Evolutionary conservation across 2,113 vertebrate genomes (phyloP).

Genomic region (Motacilla alba): DNA sequence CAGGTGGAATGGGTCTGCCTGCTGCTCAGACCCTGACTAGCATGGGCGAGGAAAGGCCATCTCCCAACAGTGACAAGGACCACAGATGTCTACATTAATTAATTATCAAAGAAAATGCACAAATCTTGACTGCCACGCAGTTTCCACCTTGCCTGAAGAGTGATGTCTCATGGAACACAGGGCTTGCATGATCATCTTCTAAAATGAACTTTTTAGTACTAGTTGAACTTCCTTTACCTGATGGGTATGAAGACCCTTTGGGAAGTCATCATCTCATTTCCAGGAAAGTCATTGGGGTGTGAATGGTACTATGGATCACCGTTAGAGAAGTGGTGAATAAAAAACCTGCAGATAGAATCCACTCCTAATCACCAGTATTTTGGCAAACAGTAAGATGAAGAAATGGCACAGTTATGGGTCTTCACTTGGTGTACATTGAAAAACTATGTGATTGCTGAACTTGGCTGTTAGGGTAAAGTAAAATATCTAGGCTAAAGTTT

Average conservation of each 20-base stretch:
- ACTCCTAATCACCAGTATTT: neutral
- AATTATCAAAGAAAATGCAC: constrained; percentile 27
- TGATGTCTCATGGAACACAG: neutral
- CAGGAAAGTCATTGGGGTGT: neutral
- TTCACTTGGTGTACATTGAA: neutral
- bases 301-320: neutral
- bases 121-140: neutral
- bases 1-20: neutral
- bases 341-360: neutral
- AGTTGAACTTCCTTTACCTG: constrained; percentile 9
- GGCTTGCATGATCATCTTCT: neutral
- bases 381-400: neutral
- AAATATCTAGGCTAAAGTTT: neutral
- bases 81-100: constrained; percentile 32
- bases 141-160: neutral
- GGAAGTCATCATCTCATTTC: constrained; percentile 7
- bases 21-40: neutral
- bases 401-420: neutral
- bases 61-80: neutral
- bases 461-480: neutral
- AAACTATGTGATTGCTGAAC: neutral
- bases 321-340: neutral
- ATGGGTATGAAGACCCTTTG: neutral
- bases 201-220: neutral
- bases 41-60: neutral